Evolutionary conservation across 2,113 vertebrate species (phyloP).

Genomic region (Manacus vitellinus): DNA sequence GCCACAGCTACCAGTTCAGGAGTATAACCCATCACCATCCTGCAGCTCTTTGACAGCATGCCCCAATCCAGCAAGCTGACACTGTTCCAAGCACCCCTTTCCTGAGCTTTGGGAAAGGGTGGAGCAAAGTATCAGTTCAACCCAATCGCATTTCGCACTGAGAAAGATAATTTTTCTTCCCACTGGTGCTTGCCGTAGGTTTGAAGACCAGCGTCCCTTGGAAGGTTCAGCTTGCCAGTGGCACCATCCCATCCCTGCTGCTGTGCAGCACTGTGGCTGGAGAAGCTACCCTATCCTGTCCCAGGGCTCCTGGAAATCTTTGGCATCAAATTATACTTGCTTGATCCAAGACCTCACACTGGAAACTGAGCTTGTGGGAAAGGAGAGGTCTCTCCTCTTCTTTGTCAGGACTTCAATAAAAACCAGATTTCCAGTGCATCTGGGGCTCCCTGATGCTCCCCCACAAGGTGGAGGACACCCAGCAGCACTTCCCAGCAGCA

Average conservation of each 20-base stretch:
- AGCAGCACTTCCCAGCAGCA: not conserved
- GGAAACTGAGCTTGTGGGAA: not conserved
- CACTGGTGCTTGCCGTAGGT: not conserved
- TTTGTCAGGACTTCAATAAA: not conserved
- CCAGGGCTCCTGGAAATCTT: not conserved
- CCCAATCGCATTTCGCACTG: not conserved
- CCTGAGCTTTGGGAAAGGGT: not conserved
- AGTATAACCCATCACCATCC: not conserved
- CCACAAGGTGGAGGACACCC: not conserved
- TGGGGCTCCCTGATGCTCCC: not conserved
- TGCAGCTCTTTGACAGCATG: not conserved
- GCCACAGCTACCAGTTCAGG: not conserved
- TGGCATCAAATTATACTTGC: not conserved
- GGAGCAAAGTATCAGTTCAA: not conserved
- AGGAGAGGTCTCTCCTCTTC: not conserved
- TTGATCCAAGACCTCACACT: not conserved
- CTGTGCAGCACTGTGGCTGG: not conserved
- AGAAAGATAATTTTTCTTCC: not conserved
- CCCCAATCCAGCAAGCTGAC: fast-evolving
- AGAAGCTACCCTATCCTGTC: not conserved
- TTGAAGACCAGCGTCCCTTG: not conserved
- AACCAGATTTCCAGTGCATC: not conserved
- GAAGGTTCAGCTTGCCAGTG: not conserved
- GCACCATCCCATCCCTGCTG: fast-evolving
- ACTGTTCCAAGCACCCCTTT: not conserved